Evolutionary conservation across 2,888 invertebrate species (phyloP).

Genomic region (Sarcophaga carnaria): DNA sequence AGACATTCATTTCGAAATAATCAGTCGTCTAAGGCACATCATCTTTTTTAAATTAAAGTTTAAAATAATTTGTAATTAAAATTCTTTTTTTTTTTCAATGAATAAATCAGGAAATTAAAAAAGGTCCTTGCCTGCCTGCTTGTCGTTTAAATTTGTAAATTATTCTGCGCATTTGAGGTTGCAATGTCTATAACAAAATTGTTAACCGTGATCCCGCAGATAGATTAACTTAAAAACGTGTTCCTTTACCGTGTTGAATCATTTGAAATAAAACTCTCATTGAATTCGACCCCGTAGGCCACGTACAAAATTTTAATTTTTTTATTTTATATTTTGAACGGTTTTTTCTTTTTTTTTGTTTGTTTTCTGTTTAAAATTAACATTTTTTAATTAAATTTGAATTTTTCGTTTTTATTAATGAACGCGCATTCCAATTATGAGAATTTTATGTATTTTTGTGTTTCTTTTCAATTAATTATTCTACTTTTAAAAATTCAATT

Average conservation of each 20-base stretch:
- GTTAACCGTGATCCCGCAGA: slow-evolving; percentile 81
- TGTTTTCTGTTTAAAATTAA: neutral
- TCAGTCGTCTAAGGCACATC: slow-evolving; percentile 28
- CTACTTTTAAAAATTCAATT: neutral
- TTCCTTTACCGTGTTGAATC: slow-evolving; percentile 81
- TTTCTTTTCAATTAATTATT: slow-evolving; percentile 31
- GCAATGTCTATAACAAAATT: slow-evolving; percentile 76
- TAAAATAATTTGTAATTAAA: neutral
- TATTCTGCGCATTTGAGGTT: slow-evolving; percentile 81
- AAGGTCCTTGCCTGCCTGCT: slow-evolving; percentile 2
- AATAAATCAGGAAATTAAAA: neutral
- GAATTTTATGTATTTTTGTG: slow-evolving; percentile 32
- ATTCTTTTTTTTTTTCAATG: no score
- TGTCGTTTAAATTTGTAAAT: neutral
- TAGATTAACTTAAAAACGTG: slow-evolving; percentile 77
- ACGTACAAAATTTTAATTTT: slow-evolving; percentile 73
- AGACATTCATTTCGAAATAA: slow-evolving; percentile 48
- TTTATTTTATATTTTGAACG: no score
- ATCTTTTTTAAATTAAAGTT: neutral
- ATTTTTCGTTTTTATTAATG: slow-evolving; percentile 8
- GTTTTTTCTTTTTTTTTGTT: no score
- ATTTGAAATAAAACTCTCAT: slow-evolving; percentile 74
- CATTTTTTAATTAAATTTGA: slow-evolving; percentile 17
- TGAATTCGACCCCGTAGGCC: slow-evolving; percentile 81
- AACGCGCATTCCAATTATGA: slow-evolving; percentile 24